Base-by-base conservation (phyloP, 2,888 invertebrate species). In the Yponomeuta malinellus region DNA sequence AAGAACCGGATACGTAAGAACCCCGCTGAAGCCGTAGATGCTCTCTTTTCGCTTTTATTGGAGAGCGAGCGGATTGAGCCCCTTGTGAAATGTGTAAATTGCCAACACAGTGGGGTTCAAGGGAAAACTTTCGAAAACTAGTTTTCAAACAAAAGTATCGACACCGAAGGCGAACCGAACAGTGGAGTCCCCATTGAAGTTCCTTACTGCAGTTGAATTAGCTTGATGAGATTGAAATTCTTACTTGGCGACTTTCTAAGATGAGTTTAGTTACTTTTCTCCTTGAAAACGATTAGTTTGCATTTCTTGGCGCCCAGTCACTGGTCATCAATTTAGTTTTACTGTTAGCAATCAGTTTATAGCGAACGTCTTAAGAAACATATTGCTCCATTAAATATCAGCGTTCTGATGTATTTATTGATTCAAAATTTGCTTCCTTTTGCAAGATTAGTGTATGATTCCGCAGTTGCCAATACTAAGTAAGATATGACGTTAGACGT, bases 1-100 rank as follows among this genome's bases (percentile, higher is more conserved):
- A 2, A 3, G 2, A 29, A 65, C 65, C 29, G 4, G 29, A 37
- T 37, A 68, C 15, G 15, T 0, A 43, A 68, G 12, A 33, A 33
- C 67, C 67, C n/a, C 4, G 23, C 66, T 66, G 31, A 33, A 31
- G 31, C 33, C 10, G 23, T 65, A 29, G 33, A 31, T 68, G 43
- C 43, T 59, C 52, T 37, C 67, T 80, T 77, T 76, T 77, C 76
- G 77, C 76, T 76, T 83, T 81, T 83, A 85, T 84, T 84, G 83
- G 75, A 83, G 80, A 59, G 52, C 52, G 52, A 59, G 52, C 78
- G 81, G 81, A 83, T 82, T 82, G 84, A 83, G 81, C 81, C 81
- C 78, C 81, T 74, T 59, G 81, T 83, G 80, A 84, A 84, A 85
- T 85, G 85, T 85, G 83, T 84, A 81, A 82, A 85, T 83, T 85